Conservation (phyloP, 2,888 invertebrate genomes). For the Diarsia rubi region DNA sequence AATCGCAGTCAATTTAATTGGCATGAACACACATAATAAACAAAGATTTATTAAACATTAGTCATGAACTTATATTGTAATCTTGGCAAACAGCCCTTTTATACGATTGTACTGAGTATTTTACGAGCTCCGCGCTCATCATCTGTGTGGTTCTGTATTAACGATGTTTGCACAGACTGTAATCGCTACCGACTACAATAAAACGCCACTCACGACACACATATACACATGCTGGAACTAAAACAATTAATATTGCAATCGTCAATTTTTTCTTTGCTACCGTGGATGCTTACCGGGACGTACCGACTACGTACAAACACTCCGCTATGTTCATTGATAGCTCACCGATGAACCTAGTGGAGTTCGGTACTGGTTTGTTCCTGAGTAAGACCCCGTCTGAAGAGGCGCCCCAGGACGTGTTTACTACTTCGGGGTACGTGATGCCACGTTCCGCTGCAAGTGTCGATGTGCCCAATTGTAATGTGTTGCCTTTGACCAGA, state of each 20-base stretch:
- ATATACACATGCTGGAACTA: conserved; percentile 75
- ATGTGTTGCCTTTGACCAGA: conserved; percentile 80
- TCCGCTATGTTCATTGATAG: conserved; percentile 89
- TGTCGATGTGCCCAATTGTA: conserved; percentile 83
- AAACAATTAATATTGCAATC: conserved; percentile 79
- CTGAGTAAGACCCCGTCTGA: conserved; percentile 97
- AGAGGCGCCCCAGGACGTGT: conserved; percentile 94
- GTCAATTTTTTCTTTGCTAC: conserved; percentile 88
- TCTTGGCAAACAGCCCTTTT: conserved; percentile 42
- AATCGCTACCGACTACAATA: conserved; percentile 59
- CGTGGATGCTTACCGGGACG: conserved; percentile 87
- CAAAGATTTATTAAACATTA: conserved; percentile 39
- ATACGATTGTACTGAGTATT: conserved; percentile 41
- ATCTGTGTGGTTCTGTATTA: conserved; percentile 39
- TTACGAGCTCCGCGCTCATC: conserved; percentile 39
- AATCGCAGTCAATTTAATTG: conserved; percentile 15
- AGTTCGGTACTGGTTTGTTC: conserved; percentile 98
- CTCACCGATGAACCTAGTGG: conserved; percentile 98
- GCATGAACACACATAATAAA: conserved; percentile 31
- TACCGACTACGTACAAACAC: conserved; percentile 63
- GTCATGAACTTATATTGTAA: conserved; percentile 27
- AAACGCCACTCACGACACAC: conserved; percentile 68
- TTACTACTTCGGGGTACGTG: conserved; percentile 92
- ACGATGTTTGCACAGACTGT: conserved; percentile 54
- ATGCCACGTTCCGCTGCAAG: conserved; percentile 78